Evolutionary conservation across 1,140 invertebrate species (phyloP).

Genomic region (Drosophila orena): DNA sequence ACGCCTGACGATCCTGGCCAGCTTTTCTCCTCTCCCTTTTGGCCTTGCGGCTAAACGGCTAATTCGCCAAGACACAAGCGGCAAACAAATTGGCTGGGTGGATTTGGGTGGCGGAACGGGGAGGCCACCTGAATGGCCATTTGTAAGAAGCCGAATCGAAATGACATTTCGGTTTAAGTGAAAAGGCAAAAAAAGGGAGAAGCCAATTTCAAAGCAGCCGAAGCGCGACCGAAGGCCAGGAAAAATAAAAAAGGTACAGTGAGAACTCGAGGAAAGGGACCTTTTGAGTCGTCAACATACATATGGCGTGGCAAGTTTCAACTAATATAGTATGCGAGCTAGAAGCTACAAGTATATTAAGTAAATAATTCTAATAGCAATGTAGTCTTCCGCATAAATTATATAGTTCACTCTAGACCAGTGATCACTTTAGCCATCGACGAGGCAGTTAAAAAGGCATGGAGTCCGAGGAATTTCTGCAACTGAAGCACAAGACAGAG

Average conservation of each 20-base stretch:
- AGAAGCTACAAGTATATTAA: not conserved
- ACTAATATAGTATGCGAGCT: not conserved
- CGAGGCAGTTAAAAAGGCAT: not conserved
- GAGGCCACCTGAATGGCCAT: slow-evolving; percentile 42
- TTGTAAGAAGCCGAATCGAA: slow-evolving; percentile 67
- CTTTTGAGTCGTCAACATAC: not conserved
- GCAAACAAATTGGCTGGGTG: slow-evolving; percentile 49
- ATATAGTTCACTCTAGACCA: not conserved
- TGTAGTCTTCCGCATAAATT: no score
- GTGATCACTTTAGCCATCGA: not conserved
- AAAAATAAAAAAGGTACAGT: slow-evolving; percentile 2
- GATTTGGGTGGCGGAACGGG: not conserved
- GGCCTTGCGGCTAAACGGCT: slow-evolving; percentile 57
- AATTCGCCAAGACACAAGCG: slow-evolving; percentile 62
- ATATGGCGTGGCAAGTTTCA: no score
- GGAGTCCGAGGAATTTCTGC: no score
- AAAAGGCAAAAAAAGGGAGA: slow-evolving; percentile 50
- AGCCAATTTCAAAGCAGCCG: slow-evolving; percentile 39
- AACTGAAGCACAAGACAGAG: slow-evolving; percentile 25
- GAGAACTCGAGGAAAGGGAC: not conserved
- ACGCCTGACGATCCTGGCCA: slow-evolving; percentile 11
- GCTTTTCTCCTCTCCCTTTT: not conserved
- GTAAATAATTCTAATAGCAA: not conserved
- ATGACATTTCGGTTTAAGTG: slow-evolving; percentile 70
- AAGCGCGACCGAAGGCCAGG: slow-evolving; percentile 26